Base-by-base conservation (phyloP, 92 coral and sea anemone genomes). In the Epizoanthus stellaris region DNA sequence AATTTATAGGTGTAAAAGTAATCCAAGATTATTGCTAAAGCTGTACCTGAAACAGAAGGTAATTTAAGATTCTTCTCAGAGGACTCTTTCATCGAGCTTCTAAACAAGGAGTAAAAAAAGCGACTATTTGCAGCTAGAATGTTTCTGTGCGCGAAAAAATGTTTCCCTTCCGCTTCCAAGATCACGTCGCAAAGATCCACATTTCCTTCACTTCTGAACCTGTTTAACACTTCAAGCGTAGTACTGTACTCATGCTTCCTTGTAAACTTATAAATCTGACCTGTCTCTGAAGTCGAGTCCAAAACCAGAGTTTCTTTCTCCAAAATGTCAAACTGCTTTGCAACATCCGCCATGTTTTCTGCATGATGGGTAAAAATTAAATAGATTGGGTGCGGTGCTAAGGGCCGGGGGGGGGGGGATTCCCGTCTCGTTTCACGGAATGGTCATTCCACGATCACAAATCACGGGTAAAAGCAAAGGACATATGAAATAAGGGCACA, bases 71-170 rank as follows among this genome's bases (percentile, higher is more conserved):
- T 77, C 43, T 85, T 89, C 65, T 93, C 91, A 17, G 49, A 70
- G 16, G 97, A 91, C 75, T 91, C 95, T 73, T 87, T 77, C 97
- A 93, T 93, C 16, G 95, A 92, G 74, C 97, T 91, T 53, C 82
- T 85, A 15, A 93, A 93, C 95, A 93, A 89, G 25, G 94, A 85
- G 84, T 89, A 93, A 80, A 93, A 93, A 62, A 93, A 89, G 20
- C 86, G 93, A 72, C 97, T 86, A 70, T 81, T 93, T 20, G 97
- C 97, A 17, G 94, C 97, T 85, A 91, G 76, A 38, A 93, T 88
- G 73, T 94, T 91, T 10, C 91, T 92, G 69, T 93, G 97, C 7
- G 90, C 90, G n/a, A 92, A 69, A 70, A 91, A 86, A 53, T 91
- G 91, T 74, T 81, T 89, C 8, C 91, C 93, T 68, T 93, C 97